phyloP scores from a whole-genome alignment of 2,797 vertebrate genomes.

The Adrianichthys oophorus region DNA sequence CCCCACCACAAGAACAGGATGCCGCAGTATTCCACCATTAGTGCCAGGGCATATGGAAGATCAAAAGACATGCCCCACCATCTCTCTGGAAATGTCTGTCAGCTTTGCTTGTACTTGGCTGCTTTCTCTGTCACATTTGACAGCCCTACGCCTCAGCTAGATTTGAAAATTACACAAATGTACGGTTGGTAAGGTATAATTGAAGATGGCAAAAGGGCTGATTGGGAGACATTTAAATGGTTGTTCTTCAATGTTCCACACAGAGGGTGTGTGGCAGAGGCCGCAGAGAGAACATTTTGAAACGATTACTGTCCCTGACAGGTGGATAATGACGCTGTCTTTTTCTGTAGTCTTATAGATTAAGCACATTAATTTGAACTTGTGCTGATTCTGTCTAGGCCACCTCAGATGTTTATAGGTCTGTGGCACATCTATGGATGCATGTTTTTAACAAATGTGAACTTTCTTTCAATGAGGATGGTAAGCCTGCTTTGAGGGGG shows the following conservation, averaged over 20 bases:
- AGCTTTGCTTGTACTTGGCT: conserved; percentile 85
- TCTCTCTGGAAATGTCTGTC: conserved; percentile 91
- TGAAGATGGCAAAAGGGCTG: conserved; percentile 96
- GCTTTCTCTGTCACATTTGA: conserved; percentile 70
- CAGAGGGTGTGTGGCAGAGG: conserved; percentile 86
- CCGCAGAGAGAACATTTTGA: conserved; percentile 86
- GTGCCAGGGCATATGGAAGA: conserved; percentile 50
- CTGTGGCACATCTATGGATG: conserved; percentile 19
- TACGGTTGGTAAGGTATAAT: conserved; percentile 99
- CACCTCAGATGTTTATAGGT: not conserved
- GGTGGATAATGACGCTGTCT: conserved; percentile 68
- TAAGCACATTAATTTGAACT: conserved; percentile 5
- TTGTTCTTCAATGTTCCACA: conserved; percentile 92
- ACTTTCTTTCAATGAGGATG: conserved; percentile 19
- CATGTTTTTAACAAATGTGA: conserved; percentile 19
- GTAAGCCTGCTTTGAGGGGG: conserved; percentile 60
- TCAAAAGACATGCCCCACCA: conserved; percentile 61
- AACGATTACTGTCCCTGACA: conserved; percentile 88
- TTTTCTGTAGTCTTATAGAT: conserved; percentile 31
- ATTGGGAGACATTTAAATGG: conserved; percentile 98
- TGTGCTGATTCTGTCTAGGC: not conserved
- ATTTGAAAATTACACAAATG: conserved; percentile 99
- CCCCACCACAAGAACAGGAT: conserved; percentile 31
- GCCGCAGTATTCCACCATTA: conserved; percentile 44
- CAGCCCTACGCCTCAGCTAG: conserved; percentile 87